phyloP scores from a whole-genome alignment of 2,888 invertebrate genomes.

The Drosophila macrothrix region DNA sequence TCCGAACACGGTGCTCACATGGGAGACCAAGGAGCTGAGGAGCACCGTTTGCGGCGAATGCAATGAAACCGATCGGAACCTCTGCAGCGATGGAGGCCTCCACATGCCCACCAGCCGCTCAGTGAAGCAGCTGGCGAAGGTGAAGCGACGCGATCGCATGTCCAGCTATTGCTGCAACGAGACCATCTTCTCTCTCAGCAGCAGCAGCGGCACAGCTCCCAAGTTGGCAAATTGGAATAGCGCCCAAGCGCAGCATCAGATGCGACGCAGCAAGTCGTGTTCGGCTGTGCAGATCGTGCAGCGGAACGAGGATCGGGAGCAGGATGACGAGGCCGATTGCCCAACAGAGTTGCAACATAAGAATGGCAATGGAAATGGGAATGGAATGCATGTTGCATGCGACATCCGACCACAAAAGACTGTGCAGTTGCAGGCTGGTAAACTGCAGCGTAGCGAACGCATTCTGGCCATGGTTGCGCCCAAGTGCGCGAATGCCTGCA shows the following conservation, averaged over 20 bases:
- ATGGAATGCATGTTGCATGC: constrained; percentile 25
- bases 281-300: constrained; percentile 85
- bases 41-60: constrained; percentile 77
- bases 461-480: constrained; percentile 71
- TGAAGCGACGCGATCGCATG: constrained; percentile 87
- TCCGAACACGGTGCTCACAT: constrained; percentile 19
- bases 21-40: constrained; percentile 32
- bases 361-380: constrained; percentile 42
- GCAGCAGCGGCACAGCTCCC: constrained; percentile 25
- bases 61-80: constrained; percentile 86
- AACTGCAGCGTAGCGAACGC: constrained; percentile 76
- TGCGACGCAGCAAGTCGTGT: constrained; percentile 89
- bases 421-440: constrained; percentile 44
- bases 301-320: constrained; percentile 51
- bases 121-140: constrained; percentile 86
- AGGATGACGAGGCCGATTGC: constrained; percentile 69
- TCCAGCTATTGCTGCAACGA: constrained; percentile 88
- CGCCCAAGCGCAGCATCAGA: constrained; percentile 77
- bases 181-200: constrained; percentile 54
- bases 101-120: constrained; percentile 87
- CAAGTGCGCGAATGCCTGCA: constrained; percentile 43
- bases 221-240: constrained; percentile 39
- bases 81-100: constrained; percentile 87
- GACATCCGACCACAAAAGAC: constrained; percentile 44
- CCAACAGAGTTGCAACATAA: constrained; percentile 60